These are phyloP conservation scores for Olivierus martensii DNA, from an alignment of 1,140 invertebrate genomes.

Conservation along the genomic window DNA sequence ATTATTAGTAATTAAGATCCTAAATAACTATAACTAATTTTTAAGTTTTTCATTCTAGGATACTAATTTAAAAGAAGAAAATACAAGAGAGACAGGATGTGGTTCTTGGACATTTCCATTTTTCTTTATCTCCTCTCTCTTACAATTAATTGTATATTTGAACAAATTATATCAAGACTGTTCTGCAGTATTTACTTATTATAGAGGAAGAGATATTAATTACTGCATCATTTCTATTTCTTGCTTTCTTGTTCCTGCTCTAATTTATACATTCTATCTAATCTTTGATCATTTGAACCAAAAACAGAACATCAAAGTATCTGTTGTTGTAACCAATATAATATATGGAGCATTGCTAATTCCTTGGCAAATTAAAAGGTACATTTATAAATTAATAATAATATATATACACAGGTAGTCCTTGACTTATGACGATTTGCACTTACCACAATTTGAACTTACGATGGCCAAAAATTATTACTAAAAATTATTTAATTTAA, in stretches of 20 bases:
- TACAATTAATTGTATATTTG: conserved; percentile 17
- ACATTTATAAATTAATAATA: neutral
- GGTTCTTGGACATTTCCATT: too few species aligned
- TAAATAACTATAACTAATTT: too few species aligned
- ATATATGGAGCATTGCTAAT: conserved; percentile 21
- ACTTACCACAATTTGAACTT: too few species aligned
- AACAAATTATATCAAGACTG: conserved; percentile 21
- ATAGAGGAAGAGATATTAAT: conserved; percentile 9
- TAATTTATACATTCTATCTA: conserved; percentile 20
- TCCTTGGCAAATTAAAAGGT: conserved; percentile 25
- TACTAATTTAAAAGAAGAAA: too few species aligned
- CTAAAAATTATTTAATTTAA: too few species aligned
- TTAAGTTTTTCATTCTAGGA: too few species aligned
- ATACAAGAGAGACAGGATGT: too few species aligned
- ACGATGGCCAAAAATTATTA: too few species aligned
- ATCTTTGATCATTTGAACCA: conserved; percentile 14
- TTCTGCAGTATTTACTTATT: conserved; percentile 15
- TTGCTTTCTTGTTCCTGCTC: conserved; percentile 17
- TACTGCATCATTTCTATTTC: conserved; percentile 19
- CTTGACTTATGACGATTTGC: too few species aligned
- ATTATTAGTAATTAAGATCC: too few species aligned
- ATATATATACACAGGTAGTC: too few species aligned
- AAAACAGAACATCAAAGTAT: conserved; percentile 12
- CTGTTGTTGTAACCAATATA: conserved; percentile 18
- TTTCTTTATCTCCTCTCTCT: too few species aligned